These are phyloP conservation scores for Peromyscus eremicus DNA, from an alignment of 2,797 vertebrate genomes.

Conservation along the genomic window DNA sequence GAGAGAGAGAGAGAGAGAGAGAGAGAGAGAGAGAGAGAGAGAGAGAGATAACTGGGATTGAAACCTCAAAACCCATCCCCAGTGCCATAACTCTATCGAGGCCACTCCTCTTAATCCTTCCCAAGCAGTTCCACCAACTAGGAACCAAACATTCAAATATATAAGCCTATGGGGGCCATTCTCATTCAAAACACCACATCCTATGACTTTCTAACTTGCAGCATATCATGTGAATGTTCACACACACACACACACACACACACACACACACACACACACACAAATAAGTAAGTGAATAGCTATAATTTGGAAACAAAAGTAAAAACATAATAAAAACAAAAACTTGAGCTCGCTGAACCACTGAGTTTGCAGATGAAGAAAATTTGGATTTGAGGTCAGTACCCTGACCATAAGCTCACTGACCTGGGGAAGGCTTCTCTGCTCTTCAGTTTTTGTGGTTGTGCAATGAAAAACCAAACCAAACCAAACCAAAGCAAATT, in stretches of 20 bases:
- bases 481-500: not conserved
- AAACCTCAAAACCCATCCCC: not conserved
- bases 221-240: not conserved
- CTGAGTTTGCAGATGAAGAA: slow-evolving; percentile 15
- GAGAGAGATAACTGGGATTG: not conserved
- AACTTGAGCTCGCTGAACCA: not conserved
- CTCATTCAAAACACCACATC: not conserved
- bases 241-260: not conserved
- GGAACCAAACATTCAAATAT: not conserved
- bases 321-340: not conserved
- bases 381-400: slow-evolving; percentile 18
- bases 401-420: not conserved
- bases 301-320: not conserved
- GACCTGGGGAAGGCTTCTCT: slow-evolving; percentile 29
- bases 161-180: not conserved
- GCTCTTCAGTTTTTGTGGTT: slow-evolving; percentile 38
- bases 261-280: not conserved
- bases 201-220: not conserved
- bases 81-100: not conserved
- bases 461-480: not conserved
- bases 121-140: not conserved
- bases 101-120: not conserved
- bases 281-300: not conserved
- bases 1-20: fast-evolving
- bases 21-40: fast-evolving